These are phyloP conservation scores for Cerceris ruficornis DNA, from an alignment of 2,888 invertebrate genomes.

Conservation along the genomic window DNA sequence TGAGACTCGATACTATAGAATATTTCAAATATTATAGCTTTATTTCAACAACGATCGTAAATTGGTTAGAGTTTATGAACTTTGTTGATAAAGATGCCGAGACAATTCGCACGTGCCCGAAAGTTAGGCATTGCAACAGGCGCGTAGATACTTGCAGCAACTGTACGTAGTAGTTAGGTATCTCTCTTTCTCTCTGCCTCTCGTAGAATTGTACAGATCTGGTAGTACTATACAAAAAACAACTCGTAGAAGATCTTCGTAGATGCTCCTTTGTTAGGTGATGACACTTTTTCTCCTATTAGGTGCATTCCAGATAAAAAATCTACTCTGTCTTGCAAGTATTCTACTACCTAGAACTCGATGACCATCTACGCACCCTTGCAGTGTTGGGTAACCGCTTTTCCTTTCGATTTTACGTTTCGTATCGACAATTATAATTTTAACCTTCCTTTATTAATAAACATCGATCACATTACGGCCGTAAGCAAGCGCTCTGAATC, in stretches of 20 bases:
- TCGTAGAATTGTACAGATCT: slow-evolving; percentile 11
- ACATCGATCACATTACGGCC: slow-evolving; percentile 34
- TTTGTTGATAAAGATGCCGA: too few relatives aligned
- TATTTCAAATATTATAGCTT: too few relatives aligned
- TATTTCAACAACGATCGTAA: too few relatives aligned
- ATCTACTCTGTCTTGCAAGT: slow-evolving; percentile 24
- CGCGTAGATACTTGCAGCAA: slow-evolving; percentile 15
- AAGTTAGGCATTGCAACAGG: background rate
- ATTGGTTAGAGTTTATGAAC: too few relatives aligned
- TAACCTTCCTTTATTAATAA: slow-evolving; percentile 32
- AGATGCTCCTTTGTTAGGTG: slow-evolving; percentile 23
- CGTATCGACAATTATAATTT: slow-evolving; percentile 36
- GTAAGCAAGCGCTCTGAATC: too few relatives aligned
- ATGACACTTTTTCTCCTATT: slow-evolving; percentile 6
- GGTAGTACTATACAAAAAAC: background rate
- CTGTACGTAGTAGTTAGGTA: slow-evolving; percentile 19
- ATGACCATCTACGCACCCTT: background rate
- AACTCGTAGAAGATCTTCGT: slow-evolving; percentile 13
- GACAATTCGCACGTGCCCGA: too few relatives aligned
- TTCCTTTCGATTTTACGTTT: slow-evolving; percentile 33
- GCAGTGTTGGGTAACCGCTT: slow-evolving; percentile 46
- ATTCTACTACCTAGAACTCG: too few relatives aligned
- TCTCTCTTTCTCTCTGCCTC: background rate
- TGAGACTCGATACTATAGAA: too few relatives aligned
- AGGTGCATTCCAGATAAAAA: slow-evolving; percentile 21